Percentiles rank a stretch among this genome's conserved stretches.
Evolutionary conservation across 2,113 vertebrate genomes (phyloP).

Genomic region (Xerus inauris): DNA sequence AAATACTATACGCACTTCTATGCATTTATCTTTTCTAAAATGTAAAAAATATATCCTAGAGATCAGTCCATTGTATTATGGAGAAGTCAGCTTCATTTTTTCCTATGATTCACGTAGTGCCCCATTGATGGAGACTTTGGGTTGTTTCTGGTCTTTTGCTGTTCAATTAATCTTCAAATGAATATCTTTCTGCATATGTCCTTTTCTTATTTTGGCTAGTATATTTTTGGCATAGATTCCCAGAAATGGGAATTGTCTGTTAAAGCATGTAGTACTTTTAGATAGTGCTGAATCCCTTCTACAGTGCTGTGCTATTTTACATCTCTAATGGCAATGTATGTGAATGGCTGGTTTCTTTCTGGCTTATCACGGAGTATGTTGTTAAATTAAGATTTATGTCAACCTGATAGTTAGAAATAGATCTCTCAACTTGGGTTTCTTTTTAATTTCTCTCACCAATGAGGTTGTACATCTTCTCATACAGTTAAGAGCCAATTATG

Average conservation of each 20-base stretch:
- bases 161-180: background rate
- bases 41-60: background rate
- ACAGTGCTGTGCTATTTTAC: background rate
- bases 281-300: background rate
- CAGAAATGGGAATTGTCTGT: background rate
- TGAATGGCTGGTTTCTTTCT: background rate
- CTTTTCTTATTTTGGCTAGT: background rate
- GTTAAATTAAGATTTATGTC: background rate
- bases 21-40: background rate
- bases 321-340: background rate
- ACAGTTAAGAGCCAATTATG: background rate
- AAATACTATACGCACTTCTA: background rate
- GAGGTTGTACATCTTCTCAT: background rate
- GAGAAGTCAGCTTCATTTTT: background rate
- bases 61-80: background rate
- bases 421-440: background rate
- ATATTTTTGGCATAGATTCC: conserved; percentile 16
- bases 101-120: background rate
- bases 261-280: background rate
- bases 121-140: background rate
- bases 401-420: background rate
- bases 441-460: background rate
- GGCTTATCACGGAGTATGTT: background rate
- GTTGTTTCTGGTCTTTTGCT: background rate
- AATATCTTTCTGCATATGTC: background rate